Evolutionary conservation across 2,113 vertebrate species (phyloP).

Genomic region (Anguilla japonica): DNA sequence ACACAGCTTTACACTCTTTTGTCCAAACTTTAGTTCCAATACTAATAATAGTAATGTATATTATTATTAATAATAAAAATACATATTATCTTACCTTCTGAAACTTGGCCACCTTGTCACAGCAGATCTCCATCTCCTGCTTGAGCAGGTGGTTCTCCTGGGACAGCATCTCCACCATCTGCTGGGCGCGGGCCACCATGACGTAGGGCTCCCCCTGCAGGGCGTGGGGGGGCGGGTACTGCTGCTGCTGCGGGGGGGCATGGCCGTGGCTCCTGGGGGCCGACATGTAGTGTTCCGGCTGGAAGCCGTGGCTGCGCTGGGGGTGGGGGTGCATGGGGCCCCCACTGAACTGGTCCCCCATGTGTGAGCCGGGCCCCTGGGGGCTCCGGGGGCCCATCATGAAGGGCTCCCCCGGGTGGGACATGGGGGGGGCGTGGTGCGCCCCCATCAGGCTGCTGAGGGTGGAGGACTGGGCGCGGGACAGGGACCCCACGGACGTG

Average conservation of each 20-base stretch:
- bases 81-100: constrained; percentile 78
- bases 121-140: constrained; percentile 89
- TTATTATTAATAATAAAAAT: too few relatives aligned
- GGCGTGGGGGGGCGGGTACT: constrained; percentile 65
- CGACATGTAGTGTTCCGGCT: constrained; percentile 73
- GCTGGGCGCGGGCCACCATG: constrained; percentile 87
- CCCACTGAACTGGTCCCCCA: constrained; percentile 69
- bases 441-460: constrained; percentile 78
- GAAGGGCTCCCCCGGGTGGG: constrained; percentile 60
- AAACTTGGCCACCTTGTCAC: constrained; percentile 89
- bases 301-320: constrained; percentile 72
- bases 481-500: constrained; percentile 87
- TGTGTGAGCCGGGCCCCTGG: constrained; percentile 70
- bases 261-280: constrained; percentile 80
- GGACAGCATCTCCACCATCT: constrained; percentile 90
- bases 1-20: too few relatives aligned
- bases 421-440: constrained; percentile 70
- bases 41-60: too few relatives aligned
- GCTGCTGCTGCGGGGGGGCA: constrained; percentile 56
- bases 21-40: too few relatives aligned
- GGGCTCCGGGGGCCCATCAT: constrained; percentile 61
- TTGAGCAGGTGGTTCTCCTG: constrained; percentile 89
- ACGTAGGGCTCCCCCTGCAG: constrained; percentile 85
- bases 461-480: constrained; percentile 84
- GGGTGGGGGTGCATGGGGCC: constrained; percentile 54